A percentile compares a stretch with the other conserved stretches of the same genome.
These are phyloP conservation scores for Noctuana brunneofusca DNA, from an alignment of 2,888 invertebrate genomes.

Conservation along the genomic window DNA sequence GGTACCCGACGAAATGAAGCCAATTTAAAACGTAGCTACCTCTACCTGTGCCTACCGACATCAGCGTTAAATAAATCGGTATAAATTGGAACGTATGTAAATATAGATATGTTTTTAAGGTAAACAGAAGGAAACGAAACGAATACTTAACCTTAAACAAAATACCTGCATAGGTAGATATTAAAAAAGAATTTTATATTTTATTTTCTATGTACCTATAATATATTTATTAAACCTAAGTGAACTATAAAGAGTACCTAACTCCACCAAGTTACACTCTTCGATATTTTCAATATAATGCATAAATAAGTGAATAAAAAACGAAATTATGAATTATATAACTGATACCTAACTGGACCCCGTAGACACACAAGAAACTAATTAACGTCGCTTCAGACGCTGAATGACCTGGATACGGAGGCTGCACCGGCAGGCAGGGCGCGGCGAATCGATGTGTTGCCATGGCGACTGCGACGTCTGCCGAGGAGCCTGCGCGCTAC, in stretches of 20 bases:
- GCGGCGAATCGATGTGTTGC: slow-evolving; percentile 79
- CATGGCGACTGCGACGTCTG: slow-evolving; percentile 81
- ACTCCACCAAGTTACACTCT: no score
- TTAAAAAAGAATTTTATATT: no score
- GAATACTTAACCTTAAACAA: no score
- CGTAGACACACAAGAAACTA: slow-evolving; percentile 37
- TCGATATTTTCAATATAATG: no score
- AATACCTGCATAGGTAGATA: no score
- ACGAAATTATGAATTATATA: neutral
- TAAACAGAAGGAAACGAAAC: no score
- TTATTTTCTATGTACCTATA: no score
- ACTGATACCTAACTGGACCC: neutral
- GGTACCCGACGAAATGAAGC: slow-evolving; percentile 61
- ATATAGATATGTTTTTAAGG: neutral
- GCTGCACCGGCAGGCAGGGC: slow-evolving; percentile 60
- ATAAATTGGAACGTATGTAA: neutral
- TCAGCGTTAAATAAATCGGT: slow-evolving; percentile 37
- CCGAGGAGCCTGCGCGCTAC: slow-evolving; percentile 81
- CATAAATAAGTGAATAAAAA: neutral
- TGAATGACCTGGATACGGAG: slow-evolving; percentile 79
- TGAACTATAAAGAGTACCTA: no score
- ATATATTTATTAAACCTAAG: no score
- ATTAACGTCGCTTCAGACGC: slow-evolving; percentile 42
- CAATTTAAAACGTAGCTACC: slow-evolving; percentile 59
- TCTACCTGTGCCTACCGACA: slow-evolving; percentile 42